A percentile compares a stretch with the other conserved stretches of the same genome.
Conservation (phyloP, 2,113 vertebrate species). For the Pterocles gutturalis region DNA sequence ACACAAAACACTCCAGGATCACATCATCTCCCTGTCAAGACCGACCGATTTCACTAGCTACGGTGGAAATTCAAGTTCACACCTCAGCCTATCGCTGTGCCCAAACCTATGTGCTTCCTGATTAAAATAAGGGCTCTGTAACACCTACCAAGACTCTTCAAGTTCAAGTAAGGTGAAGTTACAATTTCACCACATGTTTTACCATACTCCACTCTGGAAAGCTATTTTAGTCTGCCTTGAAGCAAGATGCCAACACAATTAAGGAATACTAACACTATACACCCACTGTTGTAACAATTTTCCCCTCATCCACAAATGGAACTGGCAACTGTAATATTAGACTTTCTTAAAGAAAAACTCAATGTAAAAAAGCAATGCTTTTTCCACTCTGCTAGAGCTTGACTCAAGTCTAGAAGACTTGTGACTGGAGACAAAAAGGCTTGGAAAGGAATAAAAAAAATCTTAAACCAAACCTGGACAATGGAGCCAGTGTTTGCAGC, state of each 20-base stretch:
- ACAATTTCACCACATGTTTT: constrained; percentile 48
- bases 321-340: constrained; percentile 9
- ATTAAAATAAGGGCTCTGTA: background rate
- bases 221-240: constrained; percentile 45
- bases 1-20: background rate
- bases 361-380: background rate
- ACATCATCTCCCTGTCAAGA: background rate
- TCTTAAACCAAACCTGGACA: background rate
- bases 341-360: background rate
- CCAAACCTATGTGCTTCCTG: background rate
- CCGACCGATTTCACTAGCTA: background rate
- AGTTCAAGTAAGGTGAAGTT: constrained; percentile 45
- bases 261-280: constrained; percentile 49
- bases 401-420: background rate
- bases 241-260: constrained; percentile 54
- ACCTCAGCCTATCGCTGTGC: background rate
- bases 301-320: constrained; percentile 11
- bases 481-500: constrained; percentile 12
- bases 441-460: background rate
- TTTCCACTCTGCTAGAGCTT: background rate
- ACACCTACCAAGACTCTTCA: constrained; percentile 6
- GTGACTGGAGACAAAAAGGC: background rate
- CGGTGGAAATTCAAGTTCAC: constrained; percentile 27
- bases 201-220: constrained; percentile 2
- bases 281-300: constrained; percentile 58